Evolutionary conservation across 2,113 vertebrate genomes (phyloP).

Genomic region (Myrmecophaga tridactyla): DNA sequence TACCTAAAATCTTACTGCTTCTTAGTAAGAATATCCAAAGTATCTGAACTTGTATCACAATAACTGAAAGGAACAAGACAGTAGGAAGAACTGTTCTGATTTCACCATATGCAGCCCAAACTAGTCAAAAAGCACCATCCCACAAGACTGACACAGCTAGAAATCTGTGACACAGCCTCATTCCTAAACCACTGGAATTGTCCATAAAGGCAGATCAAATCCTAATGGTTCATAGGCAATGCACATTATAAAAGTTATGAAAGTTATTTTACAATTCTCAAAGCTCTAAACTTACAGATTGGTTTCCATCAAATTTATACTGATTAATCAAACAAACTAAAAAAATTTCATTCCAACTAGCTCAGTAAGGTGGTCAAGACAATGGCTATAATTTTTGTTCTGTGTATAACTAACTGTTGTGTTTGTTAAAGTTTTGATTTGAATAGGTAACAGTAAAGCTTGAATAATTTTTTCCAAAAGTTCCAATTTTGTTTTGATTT

Average conservation of each 20-base stretch:
- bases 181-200: not conserved
- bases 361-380: not conserved
- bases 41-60: not conserved
- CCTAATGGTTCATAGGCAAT: not conserved
- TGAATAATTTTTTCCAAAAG: not conserved
- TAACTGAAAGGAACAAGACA: not conserved
- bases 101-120: not conserved
- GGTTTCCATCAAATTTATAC: constrained; percentile 27
- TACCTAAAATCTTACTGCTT: not conserved
- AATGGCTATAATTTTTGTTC: not conserved
- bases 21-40: constrained; percentile 41
- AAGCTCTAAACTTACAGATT: not conserved
- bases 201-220: not conserved
- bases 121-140: not conserved
- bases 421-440: not conserved
- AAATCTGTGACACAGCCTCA: not conserved
- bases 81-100: not conserved
- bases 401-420: not conserved
- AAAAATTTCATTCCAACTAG: not conserved
- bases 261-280: not conserved
- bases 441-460: not conserved
- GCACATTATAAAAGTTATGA: not conserved
- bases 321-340: constrained; percentile 34
- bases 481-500: not conserved
- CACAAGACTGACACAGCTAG: not conserved